Evolutionary conservation across 1,140 invertebrate species (phyloP).

Genomic region (Epicauta chinensis): DNA sequence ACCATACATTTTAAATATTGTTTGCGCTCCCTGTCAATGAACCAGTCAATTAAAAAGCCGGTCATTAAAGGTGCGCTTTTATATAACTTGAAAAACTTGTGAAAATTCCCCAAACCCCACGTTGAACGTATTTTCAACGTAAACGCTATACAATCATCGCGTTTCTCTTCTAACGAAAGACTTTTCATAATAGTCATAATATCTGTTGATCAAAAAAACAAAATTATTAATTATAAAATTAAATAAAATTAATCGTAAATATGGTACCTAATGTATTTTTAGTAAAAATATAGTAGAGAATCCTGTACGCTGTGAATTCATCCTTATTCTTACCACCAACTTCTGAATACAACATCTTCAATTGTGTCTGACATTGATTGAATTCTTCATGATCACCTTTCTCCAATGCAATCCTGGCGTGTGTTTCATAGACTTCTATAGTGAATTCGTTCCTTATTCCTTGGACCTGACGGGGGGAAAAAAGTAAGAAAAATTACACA

Average conservation of each 20-base stretch:
- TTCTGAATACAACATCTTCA: conserved; percentile 85
- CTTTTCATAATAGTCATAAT: conserved; percentile 82
- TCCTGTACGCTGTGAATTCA: conserved; percentile 93
- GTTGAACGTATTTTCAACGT: conserved; percentile 81
- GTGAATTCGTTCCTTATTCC: conserved; percentile 91
- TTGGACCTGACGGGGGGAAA: conserved; percentile 88
- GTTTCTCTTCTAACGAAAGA: conserved; percentile 69
- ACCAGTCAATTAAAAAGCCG: conserved; percentile 96
- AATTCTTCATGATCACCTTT: conserved; percentile 98
- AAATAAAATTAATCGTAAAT: neutral
- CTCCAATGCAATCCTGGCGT: conserved; percentile 93
- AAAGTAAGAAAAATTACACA: conserved; percentile 15
- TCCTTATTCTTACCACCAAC: conserved; percentile 65
- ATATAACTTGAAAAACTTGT: conserved; percentile 88
- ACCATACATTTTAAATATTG: conserved; percentile 84
- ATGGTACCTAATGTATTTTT: conserved; percentile 88
- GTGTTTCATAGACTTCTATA: conserved; percentile 95
- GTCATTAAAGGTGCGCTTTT: conserved; percentile 85
- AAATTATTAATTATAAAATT: neutral
- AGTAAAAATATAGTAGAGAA: conserved; percentile 96
- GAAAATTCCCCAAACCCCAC: conserved; percentile 87
- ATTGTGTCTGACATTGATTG: conserved; percentile 97
- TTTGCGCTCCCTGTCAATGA: conserved; percentile 87
- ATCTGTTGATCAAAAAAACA: conserved; percentile 65
- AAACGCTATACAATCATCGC: conserved; percentile 79